Evolutionary conservation across 2,113 vertebrate genomes (phyloP).

Genomic region (Scophthalmus maximus): DNA sequence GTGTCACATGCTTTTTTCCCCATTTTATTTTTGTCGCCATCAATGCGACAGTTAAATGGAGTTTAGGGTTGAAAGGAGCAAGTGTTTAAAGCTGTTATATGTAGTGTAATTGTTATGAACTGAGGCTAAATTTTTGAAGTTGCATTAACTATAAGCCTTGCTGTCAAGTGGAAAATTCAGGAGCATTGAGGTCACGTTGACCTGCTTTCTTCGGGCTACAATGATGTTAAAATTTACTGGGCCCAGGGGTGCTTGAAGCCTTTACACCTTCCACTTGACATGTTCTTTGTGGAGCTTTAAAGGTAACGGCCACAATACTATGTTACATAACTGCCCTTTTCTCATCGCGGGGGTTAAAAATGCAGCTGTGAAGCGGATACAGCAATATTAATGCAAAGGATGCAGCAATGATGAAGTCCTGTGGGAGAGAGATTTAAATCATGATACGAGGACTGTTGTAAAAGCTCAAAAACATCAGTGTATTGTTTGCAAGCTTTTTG

Average conservation of each 20-base stretch:
- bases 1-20: constrained; percentile 51
- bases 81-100: constrained; percentile 66
- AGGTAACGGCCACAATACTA: constrained; percentile 22
- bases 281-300: constrained; percentile 29
- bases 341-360: constrained; percentile 26
- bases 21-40: constrained; percentile 69
- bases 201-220: constrained; percentile 49
- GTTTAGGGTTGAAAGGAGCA: constrained; percentile 58
- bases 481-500: too few species aligned
- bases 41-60: constrained; percentile 69
- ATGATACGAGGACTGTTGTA: neutral
- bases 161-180: constrained; percentile 55
- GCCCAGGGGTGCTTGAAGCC: constrained; percentile 27
- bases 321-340: constrained; percentile 11
- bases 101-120: constrained; percentile 59
- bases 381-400: constrained; percentile 7
- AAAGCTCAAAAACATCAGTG: neutral
- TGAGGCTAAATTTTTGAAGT: constrained; percentile 38
- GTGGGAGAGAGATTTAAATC: neutral
- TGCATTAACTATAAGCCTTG: constrained; percentile 59
- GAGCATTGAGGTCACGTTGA: constrained; percentile 51
- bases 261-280: constrained; percentile 8
- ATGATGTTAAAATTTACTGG: constrained; percentile 31
- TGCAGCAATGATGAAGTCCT: neutral
- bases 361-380: neutral